These are phyloP conservation scores for Drosophila leontia DNA, from an alignment of 1,140 invertebrate genomes.

Conservation along the genomic window DNA sequence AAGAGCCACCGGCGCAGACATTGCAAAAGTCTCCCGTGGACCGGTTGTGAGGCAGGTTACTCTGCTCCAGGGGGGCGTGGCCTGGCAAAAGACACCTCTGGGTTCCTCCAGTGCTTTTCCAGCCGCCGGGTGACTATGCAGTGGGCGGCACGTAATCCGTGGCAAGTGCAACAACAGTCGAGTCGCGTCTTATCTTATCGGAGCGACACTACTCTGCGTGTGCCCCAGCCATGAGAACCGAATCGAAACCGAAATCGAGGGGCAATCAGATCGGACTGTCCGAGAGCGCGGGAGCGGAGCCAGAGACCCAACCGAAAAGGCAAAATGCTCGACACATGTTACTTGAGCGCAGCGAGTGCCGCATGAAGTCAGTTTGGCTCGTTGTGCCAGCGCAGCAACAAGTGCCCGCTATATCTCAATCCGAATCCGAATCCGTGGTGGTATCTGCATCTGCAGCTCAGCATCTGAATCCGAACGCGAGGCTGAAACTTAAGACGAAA, in stretches of 20 bases:
- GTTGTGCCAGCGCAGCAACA: constrained; percentile 77
- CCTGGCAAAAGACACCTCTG: constrained; percentile 15
- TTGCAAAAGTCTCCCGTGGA: constrained; percentile 29
- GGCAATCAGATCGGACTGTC: constrained; percentile 22
- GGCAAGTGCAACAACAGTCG: constrained; percentile 15
- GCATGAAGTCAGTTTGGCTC: constrained; percentile 78
- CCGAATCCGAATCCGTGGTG: constrained; percentile 12
- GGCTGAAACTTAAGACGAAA: constrained; percentile 27
- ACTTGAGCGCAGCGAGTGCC: constrained; percentile 68
- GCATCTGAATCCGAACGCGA: constrained; percentile 11
- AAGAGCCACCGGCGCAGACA: constrained; percentile 27
- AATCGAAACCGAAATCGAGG: constrained; percentile 23
- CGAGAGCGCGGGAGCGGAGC: constrained; percentile 36
- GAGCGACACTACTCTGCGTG: constrained; percentile 23
- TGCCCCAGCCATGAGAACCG: constrained; percentile 37
- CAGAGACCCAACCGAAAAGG: constrained; percentile 40
- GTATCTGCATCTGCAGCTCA: constrained; percentile 16
- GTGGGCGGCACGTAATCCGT: constrained; percentile 65
- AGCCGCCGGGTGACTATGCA: constrained; percentile 33
- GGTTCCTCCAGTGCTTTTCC: constrained; percentile 25
- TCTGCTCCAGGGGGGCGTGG: constrained; percentile 10
- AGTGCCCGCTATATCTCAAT: constrained; percentile 54
- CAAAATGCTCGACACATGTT: constrained; percentile 55
- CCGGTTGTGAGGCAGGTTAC: constrained; percentile 27
- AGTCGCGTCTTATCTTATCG: constrained; percentile 61